Base-by-base conservation (phyloP, 2,113 vertebrate genomes). In the Etheostoma cragini region DNA sequence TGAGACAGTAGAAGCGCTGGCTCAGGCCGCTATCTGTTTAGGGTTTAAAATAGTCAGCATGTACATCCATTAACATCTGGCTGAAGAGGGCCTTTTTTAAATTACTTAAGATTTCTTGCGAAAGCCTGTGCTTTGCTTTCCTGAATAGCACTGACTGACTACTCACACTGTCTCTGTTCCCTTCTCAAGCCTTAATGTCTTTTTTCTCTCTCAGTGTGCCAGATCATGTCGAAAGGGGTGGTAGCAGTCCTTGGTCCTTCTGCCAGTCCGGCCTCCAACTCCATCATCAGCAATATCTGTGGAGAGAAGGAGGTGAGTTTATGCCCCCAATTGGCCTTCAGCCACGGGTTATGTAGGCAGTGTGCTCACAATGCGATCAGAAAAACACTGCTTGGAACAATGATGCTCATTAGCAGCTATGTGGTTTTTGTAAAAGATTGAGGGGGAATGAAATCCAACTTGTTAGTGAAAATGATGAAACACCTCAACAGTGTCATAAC, bases 251-350 rank as follows among this genome's bases (percentile, higher is more conserved):
- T 99, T 53, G 98, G 98, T 22, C 98, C 98, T 16, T 98, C 98
- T 2, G 97, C 97, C 85, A 99, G 98, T 85, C 98, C 98, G 0
- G 98, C 98, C 78, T 99, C 98, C 57, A 98, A 98, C 93, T 99
- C 98, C 26, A 99, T 99, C 92, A 99, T 99, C 96, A 99, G 98
- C 96, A 99, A 99, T 94, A 99, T 99, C 95, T 99, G 98, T 30
- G 98, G 98, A 74, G 98, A 99, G 93, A 99, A 99, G 62, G 98
- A 99, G 98, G 98, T 98, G 83, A 97, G 97, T 94, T 49, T 52
- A 15, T 69, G 50, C 61, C 45, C 46, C 53, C 49, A 47, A 4
- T 49, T 61, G 50, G 61, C 74, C 33, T 22, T 10, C n/a, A 47
- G 62, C 35, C 24, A 2, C 5, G 1, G 26, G 57, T 22, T 4